Evolutionary conservation across 2,888 invertebrate genomes (phyloP).

Genomic region (Beris chalybata): DNA sequence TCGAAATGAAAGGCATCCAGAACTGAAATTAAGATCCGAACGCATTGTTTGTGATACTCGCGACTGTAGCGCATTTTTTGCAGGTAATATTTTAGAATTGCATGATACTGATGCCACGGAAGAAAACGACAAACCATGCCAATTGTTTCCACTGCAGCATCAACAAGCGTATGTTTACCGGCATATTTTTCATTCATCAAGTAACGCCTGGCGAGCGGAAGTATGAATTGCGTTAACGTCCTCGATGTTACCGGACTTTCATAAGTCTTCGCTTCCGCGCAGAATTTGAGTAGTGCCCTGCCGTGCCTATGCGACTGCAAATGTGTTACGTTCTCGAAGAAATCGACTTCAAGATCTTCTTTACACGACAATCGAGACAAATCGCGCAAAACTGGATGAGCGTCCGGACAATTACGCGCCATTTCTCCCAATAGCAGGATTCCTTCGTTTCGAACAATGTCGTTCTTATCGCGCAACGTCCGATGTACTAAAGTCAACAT

Average conservation of each 20-base stretch:
- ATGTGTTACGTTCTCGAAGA: constrained; percentile 92
- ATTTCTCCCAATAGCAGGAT: constrained; percentile 77
- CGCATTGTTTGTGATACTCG: constrained; percentile 81
- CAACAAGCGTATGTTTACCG: constrained; percentile 78
- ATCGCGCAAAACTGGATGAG: constrained; percentile 73
- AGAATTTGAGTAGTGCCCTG: constrained; percentile 78
- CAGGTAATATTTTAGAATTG: constrained; percentile 78
- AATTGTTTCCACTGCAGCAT: constrained; percentile 81
- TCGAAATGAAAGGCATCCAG: constrained; percentile 93
- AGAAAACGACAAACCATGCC: constrained; percentile 74
- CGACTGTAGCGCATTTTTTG: constrained; percentile 70
- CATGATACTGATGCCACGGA: constrained; percentile 89
- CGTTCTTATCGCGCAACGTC: constrained; percentile 71
- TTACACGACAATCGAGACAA: constrained; percentile 68
- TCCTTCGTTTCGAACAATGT: constrained; percentile 75
- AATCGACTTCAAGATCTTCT: constrained; percentile 83
- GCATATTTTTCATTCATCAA: constrained; percentile 75
- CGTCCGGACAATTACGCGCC: constrained; percentile 69
- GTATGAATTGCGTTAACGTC: constrained; percentile 79
- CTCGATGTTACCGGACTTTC: constrained; percentile 65
- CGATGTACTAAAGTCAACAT: constrained; percentile 72
- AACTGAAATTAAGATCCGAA: constrained; percentile 74
- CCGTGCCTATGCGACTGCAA: constrained; percentile 83
- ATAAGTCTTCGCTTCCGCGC: constrained; percentile 65
- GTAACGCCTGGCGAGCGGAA: constrained; percentile 82